Conservation (phyloP, 64 coral and sea anemone genomes). For the Montipora capricornis region DNA sequence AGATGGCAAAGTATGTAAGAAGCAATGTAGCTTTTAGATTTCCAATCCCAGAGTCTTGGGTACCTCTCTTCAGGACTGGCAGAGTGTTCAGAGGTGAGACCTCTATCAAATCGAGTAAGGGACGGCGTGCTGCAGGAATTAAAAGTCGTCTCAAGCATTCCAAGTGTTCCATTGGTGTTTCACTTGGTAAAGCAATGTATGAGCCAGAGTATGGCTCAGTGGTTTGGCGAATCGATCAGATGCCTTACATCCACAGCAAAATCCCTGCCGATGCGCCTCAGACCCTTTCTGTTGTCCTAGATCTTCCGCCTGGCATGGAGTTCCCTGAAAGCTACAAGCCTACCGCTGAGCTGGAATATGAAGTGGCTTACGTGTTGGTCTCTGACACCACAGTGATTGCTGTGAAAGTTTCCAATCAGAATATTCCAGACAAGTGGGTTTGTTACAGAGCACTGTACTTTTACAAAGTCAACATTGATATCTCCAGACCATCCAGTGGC, state of each 20-base stretch:
- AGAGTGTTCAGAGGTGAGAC: conserved; percentile 88
- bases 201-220: conserved; percentile 91
- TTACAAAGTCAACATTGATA: conserved; percentile 89
- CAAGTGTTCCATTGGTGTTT: conserved; percentile 85
- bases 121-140: conserved; percentile 76
- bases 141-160: conserved; percentile 91
- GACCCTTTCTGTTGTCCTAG: conserved; percentile 72
- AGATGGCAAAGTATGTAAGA: conserved; percentile 92
- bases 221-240: conserved; percentile 93
- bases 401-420: conserved; percentile 96
- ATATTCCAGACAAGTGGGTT: conserved; percentile 94
- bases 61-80: conserved; percentile 85
- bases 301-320: conserved; percentile 80
- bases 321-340: conserved; percentile 90
- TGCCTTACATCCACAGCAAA: conserved; percentile 94
- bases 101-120: conserved; percentile 93
- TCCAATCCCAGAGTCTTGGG: conserved; percentile 94
- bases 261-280: conserved; percentile 93
- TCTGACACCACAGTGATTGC: conserved; percentile 96
- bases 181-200: conserved; percentile 90
- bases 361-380: conserved; percentile 85
- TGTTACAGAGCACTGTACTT: conserved; percentile 86
- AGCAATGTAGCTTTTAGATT: conserved; percentile 95
- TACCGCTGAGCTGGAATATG: conserved; percentile 86
- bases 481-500: conserved; percentile 74